Conservation (phyloP, 2,113 vertebrate genomes). For the Nansenia antarctica region DNA sequence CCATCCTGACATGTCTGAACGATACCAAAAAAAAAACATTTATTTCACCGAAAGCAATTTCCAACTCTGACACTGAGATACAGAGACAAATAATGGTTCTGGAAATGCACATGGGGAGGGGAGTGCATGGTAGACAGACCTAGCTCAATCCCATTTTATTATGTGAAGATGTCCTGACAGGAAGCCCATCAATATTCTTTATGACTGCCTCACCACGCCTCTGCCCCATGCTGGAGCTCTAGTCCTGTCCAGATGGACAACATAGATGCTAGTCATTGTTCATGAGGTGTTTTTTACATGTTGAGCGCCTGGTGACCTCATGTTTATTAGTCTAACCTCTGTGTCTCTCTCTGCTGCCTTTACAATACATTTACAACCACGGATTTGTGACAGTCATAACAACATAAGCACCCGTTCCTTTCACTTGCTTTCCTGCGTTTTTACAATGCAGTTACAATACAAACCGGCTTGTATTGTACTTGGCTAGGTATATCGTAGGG, state of each 20-base stretch:
- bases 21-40: slow-evolving; percentile 44
- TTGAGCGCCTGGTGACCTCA: slow-evolving; percentile 53
- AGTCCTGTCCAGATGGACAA: slow-evolving; percentile 63
- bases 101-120: slow-evolving; percentile 13
- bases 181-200: slow-evolving; percentile 62
- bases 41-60: slow-evolving; percentile 57
- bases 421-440: slow-evolving; percentile 34
- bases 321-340: slow-evolving; percentile 66
- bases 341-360: slow-evolving; percentile 45
- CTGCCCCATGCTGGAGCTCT: slow-evolving; percentile 36
- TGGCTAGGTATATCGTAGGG: slow-evolving; percentile 24
- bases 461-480: background rate
- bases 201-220: slow-evolving; percentile 21
- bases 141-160: slow-evolving; percentile 39
- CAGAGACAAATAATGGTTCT: slow-evolving; percentile 31
- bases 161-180: slow-evolving; percentile 19
- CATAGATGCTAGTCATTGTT: slow-evolving; percentile 58
- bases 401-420: slow-evolving; percentile 9
- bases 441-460: slow-evolving; percentile 10
- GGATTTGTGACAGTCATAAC: slow-evolving; percentile 48
- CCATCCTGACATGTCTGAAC: slow-evolving; percentile 35
- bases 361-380: slow-evolving; percentile 42
- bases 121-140: slow-evolving; percentile 22
- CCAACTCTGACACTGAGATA: slow-evolving; percentile 52
- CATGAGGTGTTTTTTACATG: slow-evolving; percentile 59